Conservation (phyloP, 2,113 vertebrate genomes). For the Tapirus terrestris region DNA sequence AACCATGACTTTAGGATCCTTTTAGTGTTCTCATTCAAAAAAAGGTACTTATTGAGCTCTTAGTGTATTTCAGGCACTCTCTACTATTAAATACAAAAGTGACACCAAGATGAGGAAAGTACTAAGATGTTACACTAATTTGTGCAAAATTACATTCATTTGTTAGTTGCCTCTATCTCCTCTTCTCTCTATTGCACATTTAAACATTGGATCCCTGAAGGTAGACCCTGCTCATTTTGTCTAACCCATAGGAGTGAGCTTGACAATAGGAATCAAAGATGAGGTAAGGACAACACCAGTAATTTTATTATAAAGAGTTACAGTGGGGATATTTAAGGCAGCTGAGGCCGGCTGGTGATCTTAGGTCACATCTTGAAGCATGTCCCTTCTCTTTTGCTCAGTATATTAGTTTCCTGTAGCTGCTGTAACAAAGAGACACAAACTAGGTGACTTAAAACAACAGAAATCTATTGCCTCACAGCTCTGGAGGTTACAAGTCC, state of each 20-base stretch:
- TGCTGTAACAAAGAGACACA: neutral
- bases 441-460: neutral
- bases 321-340: neutral
- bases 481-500: neutral
- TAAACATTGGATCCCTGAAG: neutral
- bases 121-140: neutral
- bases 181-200: neutral
- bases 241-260: neutral
- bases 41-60: neutral
- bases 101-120: neutral
- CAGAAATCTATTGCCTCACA: neutral
- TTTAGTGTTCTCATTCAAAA: neutral
- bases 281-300: neutral
- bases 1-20: neutral
- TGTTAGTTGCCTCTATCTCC: neutral
- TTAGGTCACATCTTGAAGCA: fast-evolving
- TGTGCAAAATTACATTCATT: neutral
- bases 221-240: no score
- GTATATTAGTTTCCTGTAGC: neutral
- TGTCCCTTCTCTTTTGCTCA: neutral
- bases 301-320: neutral
- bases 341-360: neutral
- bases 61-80: neutral
- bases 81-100: neutral
- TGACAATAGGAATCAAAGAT: neutral